phyloP scores from a whole-genome alignment of 2,888 invertebrate genomes.

The Ecliptopera silaceata region DNA sequence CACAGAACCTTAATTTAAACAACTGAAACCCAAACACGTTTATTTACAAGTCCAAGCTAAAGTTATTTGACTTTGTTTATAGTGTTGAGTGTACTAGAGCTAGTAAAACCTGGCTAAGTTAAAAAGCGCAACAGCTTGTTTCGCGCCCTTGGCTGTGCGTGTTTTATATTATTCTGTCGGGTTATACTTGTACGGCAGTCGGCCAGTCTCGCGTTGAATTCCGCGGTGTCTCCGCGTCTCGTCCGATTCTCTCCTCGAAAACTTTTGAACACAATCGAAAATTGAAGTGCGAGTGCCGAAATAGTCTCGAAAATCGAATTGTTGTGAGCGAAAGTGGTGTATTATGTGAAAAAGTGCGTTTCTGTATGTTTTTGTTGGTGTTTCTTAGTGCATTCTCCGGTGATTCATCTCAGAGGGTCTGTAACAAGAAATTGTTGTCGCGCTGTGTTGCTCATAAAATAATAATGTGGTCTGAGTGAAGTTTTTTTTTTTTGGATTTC shows the following conservation, averaged over 20 bases:
- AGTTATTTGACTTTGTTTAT: constrained; percentile 67
- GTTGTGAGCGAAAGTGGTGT: constrained; percentile 52
- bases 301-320: constrained; percentile 55
- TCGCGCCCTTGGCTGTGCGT: constrained; percentile 51
- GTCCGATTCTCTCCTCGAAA: constrained; percentile 53
- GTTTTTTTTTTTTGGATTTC: constrained; percentile 47
- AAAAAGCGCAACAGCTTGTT: constrained; percentile 61
- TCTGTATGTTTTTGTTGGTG: constrained; percentile 52
- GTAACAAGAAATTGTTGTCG: constrained; percentile 73
- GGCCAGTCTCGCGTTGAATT: constrained; percentile 61
- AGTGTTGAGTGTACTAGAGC: constrained; percentile 54
- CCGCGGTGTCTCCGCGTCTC: constrained; percentile 54
- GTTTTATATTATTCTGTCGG: constrained; percentile 63
- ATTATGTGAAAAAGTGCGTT: constrained; percentile 53
- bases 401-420: constrained; percentile 67
- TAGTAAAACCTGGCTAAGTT: constrained; percentile 66
- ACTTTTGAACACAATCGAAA: constrained; percentile 68
- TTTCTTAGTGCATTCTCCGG: constrained; percentile 73
- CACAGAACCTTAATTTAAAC: constrained; percentile 56
- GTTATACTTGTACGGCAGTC: constrained; percentile 67
- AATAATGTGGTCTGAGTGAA: constrained; percentile 58
- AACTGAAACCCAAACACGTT: constrained; percentile 24
- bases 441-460: constrained; percentile 61
- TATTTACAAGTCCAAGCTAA: constrained; percentile 59
- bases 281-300: constrained; percentile 43